Conservation (phyloP, 2,888 invertebrate species). For the Branchellion lobata region DNA sequence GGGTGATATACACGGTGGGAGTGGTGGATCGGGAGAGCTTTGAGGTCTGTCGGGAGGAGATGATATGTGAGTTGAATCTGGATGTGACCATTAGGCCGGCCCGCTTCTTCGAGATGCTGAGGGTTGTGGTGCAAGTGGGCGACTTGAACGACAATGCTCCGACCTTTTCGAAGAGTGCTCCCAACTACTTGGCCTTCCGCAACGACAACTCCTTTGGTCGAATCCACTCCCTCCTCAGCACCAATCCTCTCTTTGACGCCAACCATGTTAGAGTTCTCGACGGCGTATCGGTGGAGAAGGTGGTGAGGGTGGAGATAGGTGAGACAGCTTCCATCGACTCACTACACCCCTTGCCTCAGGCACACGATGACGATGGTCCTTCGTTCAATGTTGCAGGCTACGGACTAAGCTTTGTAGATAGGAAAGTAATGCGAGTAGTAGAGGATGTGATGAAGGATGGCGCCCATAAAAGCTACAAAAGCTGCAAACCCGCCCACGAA, state of each 20-base stretch:
- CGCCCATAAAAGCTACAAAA: neutral
- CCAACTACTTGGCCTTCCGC: neutral
- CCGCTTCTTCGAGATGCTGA: conserved; percentile 50
- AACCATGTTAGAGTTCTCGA: neutral
- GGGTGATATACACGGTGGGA: conserved; percentile 49
- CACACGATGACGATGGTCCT: conserved; percentile 47
- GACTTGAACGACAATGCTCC: conserved; percentile 53
- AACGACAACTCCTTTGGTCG: neutral
- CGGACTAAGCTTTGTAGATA: conserved; percentile 34
- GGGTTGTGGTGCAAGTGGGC: conserved; percentile 49
- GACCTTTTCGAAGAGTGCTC: conserved; percentile 37
- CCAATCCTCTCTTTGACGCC: neutral
- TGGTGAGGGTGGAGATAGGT: conserved; percentile 19
- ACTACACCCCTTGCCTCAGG: conserved; percentile 34
- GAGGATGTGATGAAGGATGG: neutral
- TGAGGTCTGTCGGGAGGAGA: conserved; percentile 28
- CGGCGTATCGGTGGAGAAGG: conserved; percentile 5
- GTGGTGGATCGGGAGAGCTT: conserved; percentile 51
- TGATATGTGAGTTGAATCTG: conserved; percentile 48
- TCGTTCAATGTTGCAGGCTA: conserved; percentile 41
- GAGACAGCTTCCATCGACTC: conserved; percentile 42
- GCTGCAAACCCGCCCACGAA: neutral
- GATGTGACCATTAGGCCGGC: conserved; percentile 50
- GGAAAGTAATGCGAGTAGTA: neutral
- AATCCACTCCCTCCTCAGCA: neutral